phyloP scores from a whole-genome alignment of 1,140 invertebrate genomes.

The Zaprionus ghesquierei region DNA sequence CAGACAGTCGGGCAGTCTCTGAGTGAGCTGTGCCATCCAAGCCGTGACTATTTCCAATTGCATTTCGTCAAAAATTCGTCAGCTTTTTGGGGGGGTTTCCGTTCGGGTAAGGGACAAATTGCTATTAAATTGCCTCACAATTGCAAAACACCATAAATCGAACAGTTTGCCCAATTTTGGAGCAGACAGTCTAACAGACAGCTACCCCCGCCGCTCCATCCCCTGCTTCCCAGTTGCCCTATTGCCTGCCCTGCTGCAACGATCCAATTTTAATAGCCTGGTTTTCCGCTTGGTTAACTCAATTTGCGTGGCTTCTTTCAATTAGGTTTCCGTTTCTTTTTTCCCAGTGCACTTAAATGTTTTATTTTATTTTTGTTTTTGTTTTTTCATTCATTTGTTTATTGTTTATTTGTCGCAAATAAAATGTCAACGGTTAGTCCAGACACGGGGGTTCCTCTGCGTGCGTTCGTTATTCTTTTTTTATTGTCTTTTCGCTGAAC shows the following conservation, averaged over 20 bases:
- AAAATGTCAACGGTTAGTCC: constrained; percentile 38
- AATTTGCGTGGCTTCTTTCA: constrained; percentile 79
- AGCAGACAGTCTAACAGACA: constrained; percentile 11
- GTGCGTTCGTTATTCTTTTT: constrained; percentile 43
- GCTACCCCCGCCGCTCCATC: background rate
- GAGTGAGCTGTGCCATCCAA: constrained; percentile 37
- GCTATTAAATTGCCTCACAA: constrained; percentile 78
- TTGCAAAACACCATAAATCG: constrained; percentile 75
- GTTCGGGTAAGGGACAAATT: constrained; percentile 58
- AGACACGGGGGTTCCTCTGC: background rate
- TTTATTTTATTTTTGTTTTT: too few relatives aligned
- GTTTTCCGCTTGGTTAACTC: constrained; percentile 80
- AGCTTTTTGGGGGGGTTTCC: constrained; percentile 21
- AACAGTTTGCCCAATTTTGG: constrained; percentile 25
- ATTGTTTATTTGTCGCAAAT: constrained; percentile 78
- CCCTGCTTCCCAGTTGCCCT: background rate
- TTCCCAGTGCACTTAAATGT: constrained; percentile 57
- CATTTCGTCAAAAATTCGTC: constrained; percentile 70
- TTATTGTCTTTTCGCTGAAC: constrained; percentile 68
- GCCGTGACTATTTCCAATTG: constrained; percentile 74
- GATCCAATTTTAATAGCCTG: constrained; percentile 72
- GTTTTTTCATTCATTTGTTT: constrained; percentile 7
- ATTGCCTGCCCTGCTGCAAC: background rate
- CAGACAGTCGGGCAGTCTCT: constrained; percentile 21
- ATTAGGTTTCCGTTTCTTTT: constrained; percentile 67